These are phyloP conservation scores for Pseudopleuronectes americanus DNA, from an alignment of 2,797 vertebrate species.

Conservation along the genomic window DNA sequence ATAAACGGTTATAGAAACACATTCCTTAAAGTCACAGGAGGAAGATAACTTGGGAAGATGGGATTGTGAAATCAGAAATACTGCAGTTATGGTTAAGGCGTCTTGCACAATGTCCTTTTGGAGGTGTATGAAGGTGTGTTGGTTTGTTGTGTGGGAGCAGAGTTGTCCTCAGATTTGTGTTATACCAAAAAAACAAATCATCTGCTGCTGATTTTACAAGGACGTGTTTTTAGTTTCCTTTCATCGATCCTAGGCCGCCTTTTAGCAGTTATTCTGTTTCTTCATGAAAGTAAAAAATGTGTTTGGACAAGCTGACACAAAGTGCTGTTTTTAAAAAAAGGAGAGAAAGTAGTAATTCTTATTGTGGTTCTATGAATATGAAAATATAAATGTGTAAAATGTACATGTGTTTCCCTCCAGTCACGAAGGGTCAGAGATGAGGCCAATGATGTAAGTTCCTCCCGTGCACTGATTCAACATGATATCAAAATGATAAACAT, in stretches of 20 bases:
- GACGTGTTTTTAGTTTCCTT: not conserved
- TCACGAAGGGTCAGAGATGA: conserved; percentile 94
- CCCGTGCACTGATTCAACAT: conserved; percentile 16
- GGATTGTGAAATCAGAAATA: no score
- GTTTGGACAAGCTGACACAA: conserved; percentile 1
- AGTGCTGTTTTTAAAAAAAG: not conserved
- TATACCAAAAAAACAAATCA: no score
- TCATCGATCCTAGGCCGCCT: not conserved
- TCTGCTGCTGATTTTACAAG: no score
- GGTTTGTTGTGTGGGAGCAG: no score
- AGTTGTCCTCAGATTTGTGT: no score
- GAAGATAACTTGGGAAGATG: no score
- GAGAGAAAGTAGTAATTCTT: not conserved
- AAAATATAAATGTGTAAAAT: conserved; percentile 36
- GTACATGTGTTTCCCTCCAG: conserved; percentile 81
- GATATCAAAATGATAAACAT: conserved; percentile 4
- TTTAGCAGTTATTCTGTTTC: not conserved
- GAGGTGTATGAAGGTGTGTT: no score
- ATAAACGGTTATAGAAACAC: no score
- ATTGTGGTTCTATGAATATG: conserved; percentile 20
- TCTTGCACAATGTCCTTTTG: no score
- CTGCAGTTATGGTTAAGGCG: no score
- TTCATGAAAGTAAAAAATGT: conserved; percentile 1
- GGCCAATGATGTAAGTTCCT: conserved; percentile 85
- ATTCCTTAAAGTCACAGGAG: no score